A percentile compares a stretch with the other conserved stretches of the same genome.
Evolutionary conservation across 2,113 vertebrate genomes (phyloP).

Genomic region (Centropus unirufus): DNA sequence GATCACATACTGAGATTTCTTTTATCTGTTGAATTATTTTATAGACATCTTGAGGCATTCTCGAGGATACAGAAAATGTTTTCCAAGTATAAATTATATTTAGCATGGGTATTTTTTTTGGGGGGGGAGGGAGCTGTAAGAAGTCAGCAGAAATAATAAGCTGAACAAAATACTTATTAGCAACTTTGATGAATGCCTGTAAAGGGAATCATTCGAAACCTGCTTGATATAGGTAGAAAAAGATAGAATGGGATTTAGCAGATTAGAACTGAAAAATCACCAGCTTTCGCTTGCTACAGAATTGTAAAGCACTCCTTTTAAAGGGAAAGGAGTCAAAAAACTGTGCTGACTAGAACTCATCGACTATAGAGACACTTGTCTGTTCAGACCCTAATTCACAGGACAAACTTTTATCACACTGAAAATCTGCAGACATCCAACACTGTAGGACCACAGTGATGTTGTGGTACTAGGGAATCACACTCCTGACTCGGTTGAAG

Average conservation of each 20-base stretch:
- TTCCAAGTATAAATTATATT: not conserved
- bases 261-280: not conserved
- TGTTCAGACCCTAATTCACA: not conserved
- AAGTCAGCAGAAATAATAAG: not conserved
- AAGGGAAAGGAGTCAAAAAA: not conserved
- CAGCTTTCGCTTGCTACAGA: not conserved
- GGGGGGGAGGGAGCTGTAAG: not conserved
- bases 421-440: not conserved
- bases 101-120: not conserved
- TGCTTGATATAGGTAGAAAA: not conserved
- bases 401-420: not conserved
- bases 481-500: not conserved
- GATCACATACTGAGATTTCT: not conserved
- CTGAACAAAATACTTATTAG: not conserved
- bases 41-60: not conserved
- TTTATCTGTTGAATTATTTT: not conserved
- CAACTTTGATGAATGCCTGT: not conserved
- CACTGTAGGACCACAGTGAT: accelerated
- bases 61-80: not conserved
- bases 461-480: not conserved
- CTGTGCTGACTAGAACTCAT: not conserved
- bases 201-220: not conserved
- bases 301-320: not conserved
- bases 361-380: not conserved
- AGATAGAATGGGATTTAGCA: not conserved